Evolutionary conservation across 2,888 invertebrate species (phyloP), one percentile per base, ranked within the genome.

Genomic region (Phengaris arion): DNA sequence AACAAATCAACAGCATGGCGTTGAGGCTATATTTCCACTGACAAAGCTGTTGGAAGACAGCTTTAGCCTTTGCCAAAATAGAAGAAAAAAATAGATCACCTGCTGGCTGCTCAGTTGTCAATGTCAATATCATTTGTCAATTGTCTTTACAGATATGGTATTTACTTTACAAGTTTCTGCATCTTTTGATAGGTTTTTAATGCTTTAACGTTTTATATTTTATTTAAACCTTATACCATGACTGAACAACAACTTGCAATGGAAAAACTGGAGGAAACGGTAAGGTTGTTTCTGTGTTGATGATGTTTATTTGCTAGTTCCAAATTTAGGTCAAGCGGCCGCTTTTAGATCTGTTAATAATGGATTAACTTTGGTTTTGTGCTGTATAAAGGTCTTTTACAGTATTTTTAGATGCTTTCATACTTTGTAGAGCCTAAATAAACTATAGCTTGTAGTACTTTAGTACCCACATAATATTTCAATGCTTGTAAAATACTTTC

Each of bases 191-290:
- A 48, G 35, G 35, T 12, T 48, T 69, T 69, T 48, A 68, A n/a
- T 69, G 45, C 68, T 48, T 69, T 69, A 69, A 48, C n/a, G 22
- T n/a, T 69, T 48, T 69, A 69, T 15, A 69, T 8, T 48, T 7
- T 69, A 48, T 48, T 69, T 48, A 48, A 48, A n/a, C 2, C 6
- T 10, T 7, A 48, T 78, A 87, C 82, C 48, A 93, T 92, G 92
- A 89, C 88, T 83, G 90, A 91, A 75, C 87, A 91, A 82, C 87
- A 92, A 72, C 85, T 91, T 6, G 88, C 91, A 7, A 86, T 92
- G 82, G 92, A 92, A 78, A 91, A 93, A 74, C 82, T 93, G 35
- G 92, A 92, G 77, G 92, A 92, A 82, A 87, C 91, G 79, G 93
- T 93, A 81, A 87, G 90, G 85, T 77, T 74, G 54, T 79, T 72